Evolutionary conservation across 2,797 vertebrate species (phyloP).

Genomic region (Chelidonichthys spinosus): DNA sequence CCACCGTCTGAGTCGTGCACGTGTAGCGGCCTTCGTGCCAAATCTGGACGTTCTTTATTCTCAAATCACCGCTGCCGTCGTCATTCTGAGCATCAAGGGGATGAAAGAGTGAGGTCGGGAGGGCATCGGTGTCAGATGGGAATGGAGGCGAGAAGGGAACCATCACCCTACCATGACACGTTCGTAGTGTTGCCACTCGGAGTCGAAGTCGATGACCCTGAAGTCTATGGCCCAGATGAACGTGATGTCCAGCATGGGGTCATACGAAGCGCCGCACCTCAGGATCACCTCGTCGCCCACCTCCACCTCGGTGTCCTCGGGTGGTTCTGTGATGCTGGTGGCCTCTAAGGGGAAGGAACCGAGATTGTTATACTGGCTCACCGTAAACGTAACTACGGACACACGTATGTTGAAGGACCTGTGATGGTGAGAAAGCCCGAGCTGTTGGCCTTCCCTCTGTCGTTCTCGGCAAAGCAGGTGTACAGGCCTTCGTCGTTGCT

Average conservation of each 20-base stretch:
- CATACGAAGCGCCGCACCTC: conserved; percentile 91
- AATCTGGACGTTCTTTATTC: conserved; percentile 91
- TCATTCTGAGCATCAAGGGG: conserved; percentile 59
- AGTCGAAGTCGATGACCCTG: conserved; percentile 91
- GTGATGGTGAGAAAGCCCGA: conserved; percentile 93
- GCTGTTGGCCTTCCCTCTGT: conserved; percentile 93
- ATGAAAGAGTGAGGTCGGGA: not conserved
- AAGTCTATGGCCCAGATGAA: conserved; percentile 96
- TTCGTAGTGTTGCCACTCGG: conserved; percentile 91
- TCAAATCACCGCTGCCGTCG: conserved; percentile 90
- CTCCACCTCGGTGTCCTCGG: conserved; percentile 88
- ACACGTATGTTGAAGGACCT: conserved; percentile 78
- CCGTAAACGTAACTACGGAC: not conserved
- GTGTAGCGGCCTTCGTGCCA: conserved; percentile 93
- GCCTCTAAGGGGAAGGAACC: conserved; percentile 84
- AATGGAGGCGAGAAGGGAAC: not conserved
- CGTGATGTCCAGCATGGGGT: conserved; percentile 92
- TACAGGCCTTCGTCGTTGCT: conserved; percentile 91
- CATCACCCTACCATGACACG: conserved; percentile 86
- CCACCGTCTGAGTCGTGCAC: conserved; percentile 95
- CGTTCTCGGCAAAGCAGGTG: conserved; percentile 95
- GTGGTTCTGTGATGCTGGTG: conserved; percentile 90
- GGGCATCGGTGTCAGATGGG: not conserved
- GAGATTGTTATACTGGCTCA: not conserved
- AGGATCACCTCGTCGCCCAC: conserved; percentile 92